phyloP scores from a whole-genome alignment of 2,888 invertebrate species.

The Artemia sp. region DNA sequence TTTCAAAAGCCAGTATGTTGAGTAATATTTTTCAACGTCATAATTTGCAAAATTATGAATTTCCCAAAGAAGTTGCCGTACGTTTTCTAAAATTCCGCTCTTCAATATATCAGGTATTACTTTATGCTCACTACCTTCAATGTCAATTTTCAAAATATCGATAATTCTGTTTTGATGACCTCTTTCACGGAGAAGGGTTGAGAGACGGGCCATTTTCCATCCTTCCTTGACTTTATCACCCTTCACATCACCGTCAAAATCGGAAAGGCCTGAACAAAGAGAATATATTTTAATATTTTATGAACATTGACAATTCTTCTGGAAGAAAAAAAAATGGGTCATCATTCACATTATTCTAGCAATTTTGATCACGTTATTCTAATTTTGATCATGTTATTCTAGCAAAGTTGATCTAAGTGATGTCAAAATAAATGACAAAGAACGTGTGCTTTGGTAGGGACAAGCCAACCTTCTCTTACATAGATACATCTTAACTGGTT shows the following conservation, averaged over 20 bases:
- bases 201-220: constrained; percentile 7
- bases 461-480: too few species aligned
- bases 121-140: constrained; percentile 7
- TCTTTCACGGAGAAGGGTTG: constrained; percentile 5
- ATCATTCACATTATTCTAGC: too few species aligned
- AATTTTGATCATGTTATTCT: too few species aligned
- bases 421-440: too few species aligned
- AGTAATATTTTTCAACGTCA: neutral
- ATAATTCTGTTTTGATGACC: neutral
- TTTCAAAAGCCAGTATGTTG: neutral
- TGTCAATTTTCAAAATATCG: constrained; percentile 3
- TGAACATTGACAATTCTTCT: too few species aligned
- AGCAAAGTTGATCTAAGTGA: too few species aligned
- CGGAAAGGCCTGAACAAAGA: neutral
- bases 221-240: neutral
- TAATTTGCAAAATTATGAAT: constrained; percentile 2
- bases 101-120: constrained; percentile 5
- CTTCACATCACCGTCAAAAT: neutral
- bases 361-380: too few species aligned
- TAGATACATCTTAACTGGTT: too few species aligned
- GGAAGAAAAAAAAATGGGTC: too few species aligned
- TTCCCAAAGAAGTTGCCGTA: neutral
- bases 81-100: neutral
- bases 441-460: too few species aligned
- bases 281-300: neutral